Conservation (phyloP, 2,113 vertebrate species). For the Phasianus colchicus region DNA sequence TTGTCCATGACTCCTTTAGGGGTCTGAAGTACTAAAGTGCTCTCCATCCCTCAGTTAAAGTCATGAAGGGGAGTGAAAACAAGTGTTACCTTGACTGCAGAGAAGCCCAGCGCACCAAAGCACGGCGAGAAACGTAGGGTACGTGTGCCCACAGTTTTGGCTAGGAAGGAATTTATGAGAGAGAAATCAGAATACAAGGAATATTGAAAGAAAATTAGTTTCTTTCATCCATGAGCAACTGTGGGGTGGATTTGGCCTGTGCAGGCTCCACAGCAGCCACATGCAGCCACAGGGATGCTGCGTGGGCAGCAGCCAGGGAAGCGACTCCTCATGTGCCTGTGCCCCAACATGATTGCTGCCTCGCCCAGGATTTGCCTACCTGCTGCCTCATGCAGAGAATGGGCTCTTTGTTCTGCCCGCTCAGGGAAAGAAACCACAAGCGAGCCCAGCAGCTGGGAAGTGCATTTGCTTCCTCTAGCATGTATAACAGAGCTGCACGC, state of each 20-base stretch:
- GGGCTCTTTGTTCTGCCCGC: not conserved
- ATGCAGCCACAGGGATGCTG: not conserved
- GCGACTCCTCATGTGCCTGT: accelerated
- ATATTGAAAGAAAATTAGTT: not conserved
- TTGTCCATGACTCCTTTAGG: not conserved
- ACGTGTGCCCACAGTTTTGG: constrained; percentile 92
- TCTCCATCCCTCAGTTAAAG: not conserved
- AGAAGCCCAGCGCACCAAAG: constrained; percentile 94
- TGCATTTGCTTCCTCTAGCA: not conserved
- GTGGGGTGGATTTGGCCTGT: not conserved
- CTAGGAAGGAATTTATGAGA: constrained; percentile 71
- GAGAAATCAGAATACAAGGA: not conserved
- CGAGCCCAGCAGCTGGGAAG: not conserved
- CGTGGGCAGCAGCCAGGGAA: not conserved
- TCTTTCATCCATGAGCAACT: not conserved
- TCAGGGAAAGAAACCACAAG: not conserved
- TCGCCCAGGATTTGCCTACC: not conserved
- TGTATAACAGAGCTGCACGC: not conserved
- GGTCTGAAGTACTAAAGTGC: accelerated
- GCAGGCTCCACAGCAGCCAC: not conserved
- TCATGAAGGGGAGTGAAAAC: not conserved
- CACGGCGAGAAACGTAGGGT: constrained; percentile 91
- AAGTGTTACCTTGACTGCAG: constrained; percentile 90
- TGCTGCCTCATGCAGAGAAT: not conserved
- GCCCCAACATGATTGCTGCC: accelerated